Base-by-base conservation (phyloP, 2,797 vertebrate genomes). In the Calcarius lapponicus region DNA sequence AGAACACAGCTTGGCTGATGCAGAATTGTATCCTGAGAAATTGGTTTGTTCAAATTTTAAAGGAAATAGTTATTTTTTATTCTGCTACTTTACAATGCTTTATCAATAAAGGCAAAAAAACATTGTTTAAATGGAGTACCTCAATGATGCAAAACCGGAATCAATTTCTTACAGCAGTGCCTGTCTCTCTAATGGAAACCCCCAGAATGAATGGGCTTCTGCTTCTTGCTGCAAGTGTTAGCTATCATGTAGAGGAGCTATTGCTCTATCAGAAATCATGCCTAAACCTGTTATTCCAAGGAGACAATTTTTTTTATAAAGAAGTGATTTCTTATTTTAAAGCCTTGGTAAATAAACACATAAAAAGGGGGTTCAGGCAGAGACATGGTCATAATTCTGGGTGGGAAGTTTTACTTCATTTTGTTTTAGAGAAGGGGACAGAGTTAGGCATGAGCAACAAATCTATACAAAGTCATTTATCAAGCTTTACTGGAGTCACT, bases 251-350 rank as follows among this genome's bases (percentile, higher is more conserved):
- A 97, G 97, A 97, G 93, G 96, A 97, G 95, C 88, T 96, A 95
- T 95, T 97, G 96, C 93, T 96, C 89, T 97, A 92, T 96, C 87
- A 97, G 92, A 97, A 96, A 92, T 96, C 92, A 93, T 65, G 67
- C 72, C 80, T 89, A 96, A 95, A 78, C 54, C 92, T 93, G 88
- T 97, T 98, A 97, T 97, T 97, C 84, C 90, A 97, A 93, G 95
- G 86, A 97, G 91, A 95, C 62, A 94, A 89, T 95, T 96, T 97
- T 97, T 94, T 96, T 90, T 17, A 87, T 95, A 90, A 97, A 96
- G 76, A 98, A 97, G 66, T 85, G 53, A 96, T 97, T 97, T 97
- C 82, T 96, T 97, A 97, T 97, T 97, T 97, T 97, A 97, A 96
- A 91, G 36, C 89, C 87, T 96, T 96, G 84, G 91, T 97, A 97